Conservation (phyloP, 1,140 invertebrate species). For the Pseudomyrmex sp. region DNA sequence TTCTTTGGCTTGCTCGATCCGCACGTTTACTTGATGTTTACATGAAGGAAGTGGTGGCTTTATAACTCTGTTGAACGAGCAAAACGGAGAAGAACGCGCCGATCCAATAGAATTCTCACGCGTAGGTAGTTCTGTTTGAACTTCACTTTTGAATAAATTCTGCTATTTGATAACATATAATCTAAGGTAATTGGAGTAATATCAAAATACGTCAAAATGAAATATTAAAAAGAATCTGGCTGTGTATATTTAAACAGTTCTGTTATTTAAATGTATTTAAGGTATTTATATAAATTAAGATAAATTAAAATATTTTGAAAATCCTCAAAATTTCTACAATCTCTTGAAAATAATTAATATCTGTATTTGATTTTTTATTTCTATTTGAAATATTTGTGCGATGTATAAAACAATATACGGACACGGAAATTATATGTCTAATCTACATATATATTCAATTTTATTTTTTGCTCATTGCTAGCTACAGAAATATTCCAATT, state of each 20-base stretch:
- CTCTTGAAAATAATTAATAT: background rate
- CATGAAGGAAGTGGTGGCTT: constrained; percentile 43
- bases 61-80: constrained; percentile 24
- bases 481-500: background rate
- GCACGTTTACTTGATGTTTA: constrained; percentile 55
- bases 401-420: no score
- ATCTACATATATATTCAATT: no score
- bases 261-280: no score
- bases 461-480: background rate
- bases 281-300: no score
- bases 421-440: no score
- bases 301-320: no score
- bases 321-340: no score
- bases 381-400: no score
- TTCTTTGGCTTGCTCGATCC: constrained; percentile 1
- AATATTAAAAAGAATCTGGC: background rate
- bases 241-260: no score
- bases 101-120: constrained; percentile 42
- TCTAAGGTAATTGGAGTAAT: background rate
- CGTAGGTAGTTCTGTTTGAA: constrained; percentile 41
- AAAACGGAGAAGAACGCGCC: constrained; percentile 15
- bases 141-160: constrained; percentile 20
- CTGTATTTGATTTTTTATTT: background rate
- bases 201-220: background rate
- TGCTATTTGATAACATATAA: background rate